Base-by-base conservation (phyloP, 1,140 invertebrate genomes). In the Scaptodrosophila lebanonensis region DNA sequence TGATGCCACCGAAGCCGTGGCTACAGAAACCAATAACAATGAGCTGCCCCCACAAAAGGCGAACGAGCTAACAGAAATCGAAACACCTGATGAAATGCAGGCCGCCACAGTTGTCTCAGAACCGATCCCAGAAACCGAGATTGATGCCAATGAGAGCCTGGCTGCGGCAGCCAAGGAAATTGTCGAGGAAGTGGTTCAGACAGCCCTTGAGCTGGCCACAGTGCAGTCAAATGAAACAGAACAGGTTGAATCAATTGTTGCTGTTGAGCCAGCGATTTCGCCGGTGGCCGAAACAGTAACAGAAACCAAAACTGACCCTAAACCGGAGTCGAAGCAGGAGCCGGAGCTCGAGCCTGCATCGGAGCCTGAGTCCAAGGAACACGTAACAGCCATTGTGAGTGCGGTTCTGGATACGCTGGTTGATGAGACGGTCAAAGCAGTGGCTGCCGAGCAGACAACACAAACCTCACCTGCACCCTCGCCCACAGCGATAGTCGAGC, bases 21-120 rank as follows among this genome's bases (percentile, higher is more conserved):
- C 57, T 13, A 48, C 58, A n/a, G 83, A 85, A 39, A 72, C 65
- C 11, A 86, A 86, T 18, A 83, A 83, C 35, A 85, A 84, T 48
- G 63, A 82, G 38, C 35, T 66, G 36, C 54, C 38, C 8, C 32
- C 42, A 11, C 43, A 79, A 43, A 13, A 65, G 39, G 38, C 11
- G 8, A 47, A 38, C n/a, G 15, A 13, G 11, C 16, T 20, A 30
- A 0, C 36, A 15, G 38, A 51, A 33, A 32, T 5, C 5, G 27
- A 30, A 5, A 32, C 18, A 22, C 30, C 29, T 25, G 22, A 25
- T 25, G 32, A 60, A 12, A n/a, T 25, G 5, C 25, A 40, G 16
- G 2, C 20, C 6, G 18, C n/a, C 2, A n/a, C 20, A 1, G 8
- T 1, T 5, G 17, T n/a, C 1, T 2, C 15, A 25, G 35, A 38